phyloP scores from a whole-genome alignment of 2,888 invertebrate species.

The Scaptomyza flava region DNA sequence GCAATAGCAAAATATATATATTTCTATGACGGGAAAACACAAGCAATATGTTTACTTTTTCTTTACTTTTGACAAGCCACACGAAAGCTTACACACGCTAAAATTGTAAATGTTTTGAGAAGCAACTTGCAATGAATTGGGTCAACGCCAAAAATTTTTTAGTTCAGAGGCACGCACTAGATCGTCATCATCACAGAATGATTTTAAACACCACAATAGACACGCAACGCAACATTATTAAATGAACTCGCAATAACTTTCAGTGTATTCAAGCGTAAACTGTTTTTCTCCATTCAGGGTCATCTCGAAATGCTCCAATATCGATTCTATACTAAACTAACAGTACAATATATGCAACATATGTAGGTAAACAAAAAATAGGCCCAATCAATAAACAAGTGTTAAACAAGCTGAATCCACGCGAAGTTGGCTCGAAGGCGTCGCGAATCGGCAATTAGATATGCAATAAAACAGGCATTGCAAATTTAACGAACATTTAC shows the following conservation, averaged over 20 bases:
- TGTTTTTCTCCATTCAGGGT: constrained; percentile 52
- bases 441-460: constrained; percentile 44
- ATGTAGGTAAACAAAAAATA: constrained; percentile 30
- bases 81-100: constrained; percentile 16
- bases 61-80: constrained; percentile 18
- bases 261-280: constrained; percentile 19
- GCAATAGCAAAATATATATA: not conserved
- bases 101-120: constrained; percentile 14
- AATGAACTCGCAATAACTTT: constrained; percentile 32
- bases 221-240: constrained; percentile 64
- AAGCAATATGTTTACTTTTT: constrained; percentile 11
- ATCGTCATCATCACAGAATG: constrained; percentile 45
- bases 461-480: constrained; percentile 30
- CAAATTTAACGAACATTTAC: constrained; percentile 31
- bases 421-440: constrained; percentile 28
- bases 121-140: constrained; percentile 51
- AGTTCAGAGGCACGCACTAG: constrained; percentile 50
- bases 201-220: constrained; percentile 17
- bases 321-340: constrained; percentile 56
- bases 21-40: constrained; percentile 15
- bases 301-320: constrained; percentile 52
- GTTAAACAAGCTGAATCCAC: constrained; percentile 39
- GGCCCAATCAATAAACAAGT: constrained; percentile 59
- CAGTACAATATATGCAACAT: constrained; percentile 23
- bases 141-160: constrained; percentile 57